Base-by-base conservation (phyloP, 1,140 invertebrate genomes). In the Drosophila mauritiana region DNA sequence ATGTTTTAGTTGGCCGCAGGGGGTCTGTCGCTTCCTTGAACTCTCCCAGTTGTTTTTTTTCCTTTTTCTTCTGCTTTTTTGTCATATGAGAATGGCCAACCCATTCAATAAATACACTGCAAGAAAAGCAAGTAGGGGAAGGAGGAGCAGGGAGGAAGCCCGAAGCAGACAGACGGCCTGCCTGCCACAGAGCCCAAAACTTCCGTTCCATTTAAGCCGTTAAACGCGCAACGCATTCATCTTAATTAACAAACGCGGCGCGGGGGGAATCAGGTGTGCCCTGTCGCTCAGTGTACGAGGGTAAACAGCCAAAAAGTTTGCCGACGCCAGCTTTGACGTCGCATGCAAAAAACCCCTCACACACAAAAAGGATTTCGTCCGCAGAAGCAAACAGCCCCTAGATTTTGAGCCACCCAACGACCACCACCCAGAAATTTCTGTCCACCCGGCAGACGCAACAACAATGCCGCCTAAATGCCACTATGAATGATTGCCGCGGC, bases 401-500 rank as follows among this genome's bases (percentile, higher is more conserved):
- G 15, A 7, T n/a, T 37, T 37, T 37, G 4, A 8, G 4, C 51
- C 51, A 53, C 48, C 46, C 46, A 49, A 6, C 45, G 20, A 25
- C 34, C 46, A 57, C 42, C 27, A 34, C 57, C 58, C 13, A 36
- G n/a, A 20, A 36, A 25, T 11, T 15, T 20, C 37, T 10, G 22
- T 22, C 53, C 48, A 25, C 51, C 40, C 25, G 5, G 10, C 46
- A 43, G 55, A 42, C 58, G 40, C 53, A 63, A 63, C 73, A 85
- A 80, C 77, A 80, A 85, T 78, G 73, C 69, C 81, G 52, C 72
- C 78, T 40, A 61, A 68, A 68, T 53, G 73, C 64, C 74, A 79
- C 78, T 76, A 88, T 88, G 83, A 88, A 88, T 88, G 83, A 88
- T 88, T 88, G 83, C 83, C 79, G 59, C 83, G 64, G 76, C 68